Base-by-base conservation (phyloP, 2,888 invertebrate species). In the Flexamia atlantica region DNA sequence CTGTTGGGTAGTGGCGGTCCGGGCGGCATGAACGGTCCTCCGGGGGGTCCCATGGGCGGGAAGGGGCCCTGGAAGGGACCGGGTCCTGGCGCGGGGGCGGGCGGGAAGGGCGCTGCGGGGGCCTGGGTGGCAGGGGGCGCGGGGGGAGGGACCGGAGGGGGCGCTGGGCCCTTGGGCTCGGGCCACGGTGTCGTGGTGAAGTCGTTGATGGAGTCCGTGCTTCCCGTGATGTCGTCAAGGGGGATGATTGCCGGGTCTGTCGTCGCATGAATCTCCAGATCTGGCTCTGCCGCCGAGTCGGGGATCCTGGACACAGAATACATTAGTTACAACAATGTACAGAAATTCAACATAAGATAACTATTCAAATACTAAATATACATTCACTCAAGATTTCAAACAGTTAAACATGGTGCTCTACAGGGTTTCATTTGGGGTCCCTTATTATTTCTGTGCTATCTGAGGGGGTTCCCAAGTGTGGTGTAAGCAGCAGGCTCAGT, bases 241-340 rank as follows among this genome's bases (percentile, higher is more conserved):
- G 98, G 98, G 90, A 98, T 98, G 23, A 93, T 92, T 85, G 94
- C 94, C 0, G 97, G 95, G 89, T 97, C 97, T 2, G 93, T 92
- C 86, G 94, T 94, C 40, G 91, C 92, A 88, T 95, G 95, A 23
- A 94, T 94, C 90, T 97, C 97, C 83, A 94, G 92, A 87, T 98
- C 97, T 0, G 98, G 97, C 91, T 98, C 98, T 28, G 94, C 92
- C 0, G 98, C 93, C 32, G 95, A 94, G 89, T 98, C 98, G 0
- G 98, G 98, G 86, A 98, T 95, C 91, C 93, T 93, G 84, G 12
- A 86, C 12, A 46, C 46, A 36, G 36, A 9, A 36, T 7, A 4
- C 20, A 30, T 17, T 68, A 83, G 23, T n/a, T n/a, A n/a, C n/a
- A n/a, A n/a, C n/a, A n/a, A n/a, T n/a, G n/a, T n/a, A n/a, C n/a